Evolutionary conservation across 2,797 vertebrate species (phyloP).

Genomic region (Acomys russatus): DNA sequence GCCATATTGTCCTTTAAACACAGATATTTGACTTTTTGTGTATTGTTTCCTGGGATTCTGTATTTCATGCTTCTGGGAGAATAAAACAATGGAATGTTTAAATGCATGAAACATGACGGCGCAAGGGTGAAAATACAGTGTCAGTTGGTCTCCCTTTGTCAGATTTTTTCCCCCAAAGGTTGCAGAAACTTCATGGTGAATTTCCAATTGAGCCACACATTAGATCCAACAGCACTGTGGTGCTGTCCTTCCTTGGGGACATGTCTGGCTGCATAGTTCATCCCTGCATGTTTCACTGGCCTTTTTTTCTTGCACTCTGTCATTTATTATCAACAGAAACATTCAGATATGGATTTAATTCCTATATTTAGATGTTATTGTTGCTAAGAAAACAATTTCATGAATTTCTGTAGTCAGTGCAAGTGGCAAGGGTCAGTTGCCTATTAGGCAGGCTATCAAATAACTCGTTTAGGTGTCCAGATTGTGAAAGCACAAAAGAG

Average conservation of each 20-base stretch:
- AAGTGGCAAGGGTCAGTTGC: neutral
- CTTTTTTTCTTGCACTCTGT: neutral
- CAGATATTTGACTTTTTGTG: constrained; percentile 59
- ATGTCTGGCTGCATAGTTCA: neutral
- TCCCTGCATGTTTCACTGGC: neutral
- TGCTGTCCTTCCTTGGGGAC: neutral
- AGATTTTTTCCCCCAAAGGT: neutral
- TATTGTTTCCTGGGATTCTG: constrained; percentile 56
- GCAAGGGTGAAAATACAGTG: neutral
- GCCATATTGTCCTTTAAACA: constrained; percentile 61
- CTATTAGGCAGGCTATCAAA: neutral
- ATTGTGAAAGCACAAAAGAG: neutral
- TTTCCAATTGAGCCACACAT: neutral
- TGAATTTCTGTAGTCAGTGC: constrained; percentile 10
- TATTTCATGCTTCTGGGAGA: constrained; percentile 52
- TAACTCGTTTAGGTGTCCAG: neutral
- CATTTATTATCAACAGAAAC: neutral
- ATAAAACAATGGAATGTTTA: constrained; percentile 47
- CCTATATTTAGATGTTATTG: neutral
- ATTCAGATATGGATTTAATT: neutral
- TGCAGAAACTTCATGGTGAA: constrained; percentile 32
- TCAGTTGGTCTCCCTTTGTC: neutral
- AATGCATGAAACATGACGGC: constrained; percentile 6
- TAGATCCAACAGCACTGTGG: accelerated
- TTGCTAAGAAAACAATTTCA: neutral